phyloP scores from a whole-genome alignment of 1,140 invertebrate genomes.

The Lepeophtheirus salmonis region DNA sequence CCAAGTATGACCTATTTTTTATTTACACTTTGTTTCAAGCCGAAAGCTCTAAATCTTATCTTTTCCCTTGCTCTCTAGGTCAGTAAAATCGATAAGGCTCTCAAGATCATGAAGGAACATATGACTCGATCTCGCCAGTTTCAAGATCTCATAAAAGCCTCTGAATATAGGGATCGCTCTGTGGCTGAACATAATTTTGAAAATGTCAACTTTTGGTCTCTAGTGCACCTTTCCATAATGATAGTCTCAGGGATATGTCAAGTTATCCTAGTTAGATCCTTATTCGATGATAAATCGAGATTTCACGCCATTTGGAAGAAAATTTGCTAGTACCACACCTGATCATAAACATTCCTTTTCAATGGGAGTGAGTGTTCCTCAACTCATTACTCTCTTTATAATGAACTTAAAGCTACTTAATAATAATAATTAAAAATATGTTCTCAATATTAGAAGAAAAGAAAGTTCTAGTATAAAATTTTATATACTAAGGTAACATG shows the following conservation, averaged over 20 bases:
- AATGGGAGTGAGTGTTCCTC: neutral
- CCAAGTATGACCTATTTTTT: neutral
- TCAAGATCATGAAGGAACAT: constrained; percentile 38
- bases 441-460: too few relatives aligned
- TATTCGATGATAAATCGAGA: constrained; percentile 11
- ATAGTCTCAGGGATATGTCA: constrained; percentile 43
- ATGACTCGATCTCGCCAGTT: constrained; percentile 42
- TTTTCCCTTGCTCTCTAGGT: constrained; percentile 13
- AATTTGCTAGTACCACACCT: too few relatives aligned
- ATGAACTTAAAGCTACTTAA: too few relatives aligned
- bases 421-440: too few relatives aligned
- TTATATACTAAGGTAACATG: too few relatives aligned
- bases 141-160: constrained; percentile 48
- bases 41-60: neutral
- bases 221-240: constrained; percentile 48
- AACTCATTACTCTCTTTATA: neutral
- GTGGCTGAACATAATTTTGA: constrained; percentile 51
- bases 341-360: too few relatives aligned
- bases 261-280: constrained; percentile 23
- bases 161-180: constrained; percentile 55
- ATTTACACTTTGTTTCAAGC: constrained; percentile 1
- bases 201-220: constrained; percentile 49
- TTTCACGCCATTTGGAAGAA: constrained; percentile 14
- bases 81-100: constrained; percentile 30
- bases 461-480: too few relatives aligned